Evolutionary conservation across 2,797 vertebrate species (phyloP).

Genomic region (Odontamblyopus rebecca): DNA sequence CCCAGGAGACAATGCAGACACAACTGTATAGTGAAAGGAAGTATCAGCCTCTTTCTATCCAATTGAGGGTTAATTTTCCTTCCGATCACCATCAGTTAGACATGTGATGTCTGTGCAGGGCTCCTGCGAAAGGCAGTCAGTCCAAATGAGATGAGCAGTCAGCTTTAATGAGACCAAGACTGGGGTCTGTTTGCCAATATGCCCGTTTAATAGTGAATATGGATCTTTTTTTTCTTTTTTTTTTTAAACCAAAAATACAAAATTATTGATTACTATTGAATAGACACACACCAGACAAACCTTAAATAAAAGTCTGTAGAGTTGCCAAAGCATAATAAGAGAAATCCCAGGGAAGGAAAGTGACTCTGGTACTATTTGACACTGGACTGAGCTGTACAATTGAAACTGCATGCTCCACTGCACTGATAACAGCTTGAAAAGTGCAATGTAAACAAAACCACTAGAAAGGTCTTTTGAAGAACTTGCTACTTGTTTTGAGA

Average conservation of each 20-base stretch:
- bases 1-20: constrained; percentile 51
- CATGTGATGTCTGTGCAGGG: constrained; percentile 56
- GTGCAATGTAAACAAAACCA: constrained; percentile 23
- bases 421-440: constrained; percentile 41
- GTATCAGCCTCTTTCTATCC: constrained; percentile 66
- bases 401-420: constrained; percentile 39
- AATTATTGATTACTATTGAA: not conserved
- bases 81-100: constrained; percentile 71
- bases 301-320: constrained; percentile 7
- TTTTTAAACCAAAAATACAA: not conserved
- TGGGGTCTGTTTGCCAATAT: constrained; percentile 47
- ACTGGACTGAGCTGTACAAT: constrained; percentile 34
- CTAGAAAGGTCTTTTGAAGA: constrained; percentile 3
- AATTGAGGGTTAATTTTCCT: constrained; percentile 73
- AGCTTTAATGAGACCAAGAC: constrained; percentile 67
- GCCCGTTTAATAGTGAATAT: constrained; percentile 39
- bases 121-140: constrained; percentile 61
- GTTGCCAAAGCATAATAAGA: constrained; percentile 25
- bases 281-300: constrained; percentile 14
- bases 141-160: constrained; percentile 66
- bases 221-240: not conserved
- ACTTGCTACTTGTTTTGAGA: not conserved
- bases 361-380: constrained; percentile 31
- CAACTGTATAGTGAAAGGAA: constrained; percentile 63
- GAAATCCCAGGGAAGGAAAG: constrained; percentile 20